Conservation (phyloP, 2,797 vertebrate genomes). For the Ceryle rudis region DNA sequence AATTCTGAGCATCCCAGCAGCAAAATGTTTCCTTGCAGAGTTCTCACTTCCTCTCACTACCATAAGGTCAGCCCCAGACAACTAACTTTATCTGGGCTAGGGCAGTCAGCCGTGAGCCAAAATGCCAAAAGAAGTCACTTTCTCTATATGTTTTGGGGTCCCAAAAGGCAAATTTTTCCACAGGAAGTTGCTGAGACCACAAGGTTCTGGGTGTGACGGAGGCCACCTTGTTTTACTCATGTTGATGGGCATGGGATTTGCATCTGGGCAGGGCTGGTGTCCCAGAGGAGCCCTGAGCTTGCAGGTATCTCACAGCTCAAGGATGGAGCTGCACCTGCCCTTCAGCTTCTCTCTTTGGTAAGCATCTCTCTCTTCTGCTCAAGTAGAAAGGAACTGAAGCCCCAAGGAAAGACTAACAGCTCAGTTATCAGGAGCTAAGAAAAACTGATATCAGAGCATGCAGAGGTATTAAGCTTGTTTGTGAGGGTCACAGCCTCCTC, state of each 20-base stretch:
- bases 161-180: not conserved
- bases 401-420: not conserved
- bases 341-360: not conserved
- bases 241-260: rapidly evolving
- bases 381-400: not conserved
- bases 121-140: not conserved
- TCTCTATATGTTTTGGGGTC: not conserved
- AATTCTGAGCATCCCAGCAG: not conserved
- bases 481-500: not conserved
- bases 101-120: not conserved
- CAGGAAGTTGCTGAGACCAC: not conserved
- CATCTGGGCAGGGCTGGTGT: rapidly evolving
- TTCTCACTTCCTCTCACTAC: not conserved
- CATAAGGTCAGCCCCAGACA: not conserved
- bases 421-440: not conserved
- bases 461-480: not conserved
- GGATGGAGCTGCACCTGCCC: not conserved
- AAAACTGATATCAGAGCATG: not conserved
- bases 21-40: not conserved
- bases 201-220: not conserved
- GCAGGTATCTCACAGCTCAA: not conserved
- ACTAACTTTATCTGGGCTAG: not conserved
- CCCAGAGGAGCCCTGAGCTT: not conserved
- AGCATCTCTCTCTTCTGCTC: not conserved
- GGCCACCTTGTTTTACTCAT: not conserved